A percentile compares a stretch with the other conserved stretches of the same genome.
phyloP scores from a whole-genome alignment of 2,797 vertebrate species.

The Myoxocephalus aenaeus region DNA sequence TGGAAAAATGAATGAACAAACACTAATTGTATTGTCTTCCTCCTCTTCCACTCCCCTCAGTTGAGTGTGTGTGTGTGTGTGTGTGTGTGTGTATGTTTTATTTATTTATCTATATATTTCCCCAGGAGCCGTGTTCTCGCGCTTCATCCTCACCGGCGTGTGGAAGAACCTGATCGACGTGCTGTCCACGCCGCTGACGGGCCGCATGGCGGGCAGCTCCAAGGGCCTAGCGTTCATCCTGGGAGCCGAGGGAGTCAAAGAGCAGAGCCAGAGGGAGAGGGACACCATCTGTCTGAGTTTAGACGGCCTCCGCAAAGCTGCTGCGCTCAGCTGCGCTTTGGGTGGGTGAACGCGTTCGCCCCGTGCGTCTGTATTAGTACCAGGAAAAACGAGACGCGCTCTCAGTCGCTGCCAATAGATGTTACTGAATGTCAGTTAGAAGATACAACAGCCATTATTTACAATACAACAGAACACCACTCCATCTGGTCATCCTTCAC shows the following conservation, averaged over 20 bases:
- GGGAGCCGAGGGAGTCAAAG: conserved; percentile 92
- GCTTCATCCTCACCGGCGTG: conserved; percentile 94
- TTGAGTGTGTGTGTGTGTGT: not conserved
- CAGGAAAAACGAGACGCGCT: not conserved
- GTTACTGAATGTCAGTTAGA: not conserved
- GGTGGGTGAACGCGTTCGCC: conserved; percentile 79
- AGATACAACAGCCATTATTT: not conserved
- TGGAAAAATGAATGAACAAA: not conserved
- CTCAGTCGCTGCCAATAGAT: not conserved
- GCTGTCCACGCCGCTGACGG: conserved; percentile 93
- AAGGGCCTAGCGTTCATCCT: conserved; percentile 93
- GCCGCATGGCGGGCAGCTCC: conserved; percentile 94
- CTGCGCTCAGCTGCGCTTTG: conserved; percentile 93
- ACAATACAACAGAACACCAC: too few relatives aligned
- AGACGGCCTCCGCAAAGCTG: conserved; percentile 94
- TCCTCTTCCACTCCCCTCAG: not conserved
- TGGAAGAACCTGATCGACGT: conserved; percentile 98
- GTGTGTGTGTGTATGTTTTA: not conserved
- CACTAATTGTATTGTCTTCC: not conserved
- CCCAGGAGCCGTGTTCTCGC: conserved; percentile 91
- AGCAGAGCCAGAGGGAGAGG: conserved; percentile 94
- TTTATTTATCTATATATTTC: not conserved
- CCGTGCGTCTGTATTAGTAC: not conserved
- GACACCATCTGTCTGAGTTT: conserved; percentile 96
- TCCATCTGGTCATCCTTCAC: too few relatives aligned